Base-by-base conservation (phyloP, 2,888 invertebrate genomes). In the Coecobrya sp. region DNA sequence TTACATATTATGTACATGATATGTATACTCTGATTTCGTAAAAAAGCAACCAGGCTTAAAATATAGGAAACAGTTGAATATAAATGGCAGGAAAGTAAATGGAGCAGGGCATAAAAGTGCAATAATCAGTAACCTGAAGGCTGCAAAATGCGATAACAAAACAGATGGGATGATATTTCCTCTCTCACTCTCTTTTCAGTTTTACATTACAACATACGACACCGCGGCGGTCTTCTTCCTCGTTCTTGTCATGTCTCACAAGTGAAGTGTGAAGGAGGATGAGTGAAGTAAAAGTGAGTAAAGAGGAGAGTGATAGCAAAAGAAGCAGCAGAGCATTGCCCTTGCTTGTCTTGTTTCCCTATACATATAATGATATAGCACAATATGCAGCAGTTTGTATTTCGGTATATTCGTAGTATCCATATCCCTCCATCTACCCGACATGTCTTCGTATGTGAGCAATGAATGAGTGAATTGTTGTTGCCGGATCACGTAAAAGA, bases 51-150 rank as follows among this genome's bases (percentile, higher is more conserved):
- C n/a, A 59, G 59, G 2, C 59, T n/a, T 59, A 1, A 19, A 59
- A 59, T 59, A 19, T 19, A 19, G 59, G 59, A 19, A 85, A 76
- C 27, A 90, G 90, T 86, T 85, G 90, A 90, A 85, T 90, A 79
- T 65, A 86, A 90, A 90, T 68, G 79, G 49, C 76, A 79, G 30
- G 25, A 85, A 68, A 85, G 86, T 90, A 86, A 85, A 90, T 90
- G 90, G 86, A 79, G 86, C 86, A 85, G 42, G 86, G 90, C 90
- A 90, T 90, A 90, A 90, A 90, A 90, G 90, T 90, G 90, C 90
- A 90, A 90, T 90, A 90, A 90, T 90, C 90, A 90, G 90, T 73
- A 90, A 90, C 90, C 90, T 90, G 86, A 62, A 90, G 90, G 90
- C 90, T 90, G 90, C 90, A 86, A 90, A 90, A 90, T 79, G 90